Conservation (phyloP, 2,113 vertebrate genomes). For the Falco punctatus region DNA sequence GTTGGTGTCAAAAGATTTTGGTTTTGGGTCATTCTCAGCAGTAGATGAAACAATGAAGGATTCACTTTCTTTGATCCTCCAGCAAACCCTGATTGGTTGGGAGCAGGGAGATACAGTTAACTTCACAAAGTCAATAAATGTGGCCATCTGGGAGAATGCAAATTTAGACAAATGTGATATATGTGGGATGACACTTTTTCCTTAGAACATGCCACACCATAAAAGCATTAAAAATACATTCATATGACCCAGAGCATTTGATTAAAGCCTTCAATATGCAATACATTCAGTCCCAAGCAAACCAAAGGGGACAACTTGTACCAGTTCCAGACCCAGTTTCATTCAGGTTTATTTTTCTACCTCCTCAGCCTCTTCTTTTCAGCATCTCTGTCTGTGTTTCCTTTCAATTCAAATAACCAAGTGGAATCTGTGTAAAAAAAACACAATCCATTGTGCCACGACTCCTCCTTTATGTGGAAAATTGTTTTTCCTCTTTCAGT, state of each 20-base stretch:
- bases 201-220: slow-evolving; percentile 51
- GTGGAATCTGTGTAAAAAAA: neutral
- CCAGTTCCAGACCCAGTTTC: neutral
- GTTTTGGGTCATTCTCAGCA: slow-evolving; percentile 22
- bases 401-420: neutral
- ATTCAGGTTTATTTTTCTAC: slow-evolving; percentile 30
- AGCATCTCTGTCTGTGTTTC: neutral
- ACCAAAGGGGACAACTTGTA: neutral
- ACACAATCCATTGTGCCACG: neutral
- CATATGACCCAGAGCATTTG: slow-evolving; percentile 13
- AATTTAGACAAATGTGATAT: slow-evolving; percentile 54
- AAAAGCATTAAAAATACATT: slow-evolving; percentile 47
- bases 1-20: slow-evolving; percentile 33
- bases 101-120: neutral
- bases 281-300: slow-evolving; percentile 32
- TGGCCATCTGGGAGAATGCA: slow-evolving; percentile 22
- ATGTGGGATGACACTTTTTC: slow-evolving; percentile 44
- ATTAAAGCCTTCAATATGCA: slow-evolving; percentile 49
- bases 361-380: neutral
- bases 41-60: slow-evolving; percentile 25
- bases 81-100: neutral
- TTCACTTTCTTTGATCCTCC: neutral
- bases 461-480: neutral
- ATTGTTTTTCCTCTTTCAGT: neutral
- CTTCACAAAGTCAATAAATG: slow-evolving; percentile 43